Evolutionary conservation across 2,888 invertebrate genomes (phyloP).

Genomic region (Tenthredo livida): DNA sequence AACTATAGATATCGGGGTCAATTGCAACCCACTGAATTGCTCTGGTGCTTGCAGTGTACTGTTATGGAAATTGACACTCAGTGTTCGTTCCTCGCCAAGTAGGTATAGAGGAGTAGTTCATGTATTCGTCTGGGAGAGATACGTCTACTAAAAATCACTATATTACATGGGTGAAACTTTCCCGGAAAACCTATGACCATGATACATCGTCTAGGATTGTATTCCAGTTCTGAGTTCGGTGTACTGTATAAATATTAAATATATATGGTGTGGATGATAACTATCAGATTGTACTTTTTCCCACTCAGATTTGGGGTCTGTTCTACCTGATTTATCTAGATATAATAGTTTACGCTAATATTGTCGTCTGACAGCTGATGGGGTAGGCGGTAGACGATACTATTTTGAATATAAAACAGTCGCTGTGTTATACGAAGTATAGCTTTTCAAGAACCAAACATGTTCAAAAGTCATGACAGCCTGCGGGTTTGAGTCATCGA

Average conservation of each 20-base stretch:
- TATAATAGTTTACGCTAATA: neutral
- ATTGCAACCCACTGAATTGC: neutral
- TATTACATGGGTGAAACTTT: neutral
- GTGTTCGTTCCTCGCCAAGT: conserved; percentile 3
- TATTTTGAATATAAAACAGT: neutral
- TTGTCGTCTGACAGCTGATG: neutral
- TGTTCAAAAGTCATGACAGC: neutral
- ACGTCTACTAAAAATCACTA: neutral
- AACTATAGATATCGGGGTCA: neutral
- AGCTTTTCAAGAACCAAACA: neutral
- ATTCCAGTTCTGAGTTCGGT: neutral
- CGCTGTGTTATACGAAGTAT: neutral
- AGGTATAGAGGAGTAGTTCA: neutral
- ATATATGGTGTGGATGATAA: neutral
- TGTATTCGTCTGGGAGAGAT: neutral
- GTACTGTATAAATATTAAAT: neutral
- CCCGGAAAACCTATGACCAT: neutral
- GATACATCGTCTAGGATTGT: neutral
- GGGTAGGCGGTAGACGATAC: neutral
- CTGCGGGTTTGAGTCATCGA: neutral
- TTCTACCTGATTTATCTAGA: neutral
- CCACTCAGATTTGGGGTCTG: neutral
- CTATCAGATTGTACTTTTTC: neutral
- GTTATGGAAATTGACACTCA: neutral
- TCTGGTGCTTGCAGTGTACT: neutral